Evolutionary conservation across 2,113 vertebrate species (phyloP), one percentile per base, ranked within the genome.

Genomic region (Ammodytes dubius): DNA sequence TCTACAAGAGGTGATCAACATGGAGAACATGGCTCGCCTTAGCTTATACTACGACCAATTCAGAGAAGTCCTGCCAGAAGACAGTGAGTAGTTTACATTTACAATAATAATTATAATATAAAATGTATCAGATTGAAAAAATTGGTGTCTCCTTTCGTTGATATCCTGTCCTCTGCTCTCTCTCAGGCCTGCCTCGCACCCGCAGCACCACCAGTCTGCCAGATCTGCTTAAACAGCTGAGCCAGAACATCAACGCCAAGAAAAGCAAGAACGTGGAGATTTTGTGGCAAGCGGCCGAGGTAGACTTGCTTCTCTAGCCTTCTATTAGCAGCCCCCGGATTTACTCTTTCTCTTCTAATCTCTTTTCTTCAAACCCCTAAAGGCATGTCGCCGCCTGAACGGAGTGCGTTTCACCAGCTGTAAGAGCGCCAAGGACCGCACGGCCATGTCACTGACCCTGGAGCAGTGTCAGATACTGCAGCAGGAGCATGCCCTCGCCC

Each of bases 261-360:
- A 99, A 97, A 92, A 98, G 95, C 92, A 99, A 99, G 94, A 99
- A 99, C 8, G 98, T 99, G 67, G 98, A 99, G 93, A 98, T 99
- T 79, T 95, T 99, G 91, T 99, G 97, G 97, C 98, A 99, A 92
- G 97, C 98, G 42, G 98, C 98, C n/a, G 98, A 99, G 97, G 98
- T 99, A 95, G 8, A 39, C 35, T 15, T 17, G 19, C 17, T 53
- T 47, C 7, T 47, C 45, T 6, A 13, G 17, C 57, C 15, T 54
- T 19, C 11, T 54, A 2, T 4, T 0, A 45, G 9, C 5, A 40
- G 6, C n/a, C 9, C 1, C 5, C 7, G 47, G 6, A 68, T 43
- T 12, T 40, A 37, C 3, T 40, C 4, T 64, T n/a, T 7, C 12
- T 49, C 14, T 8, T 63, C 39, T 72, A 52, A 67, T 52, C 6